A percentile compares a stretch with the other conserved stretches of the same genome.
Evolutionary conservation across 2,113 vertebrate genomes (phyloP).

Genomic region (Mastomys natalensis): DNA sequence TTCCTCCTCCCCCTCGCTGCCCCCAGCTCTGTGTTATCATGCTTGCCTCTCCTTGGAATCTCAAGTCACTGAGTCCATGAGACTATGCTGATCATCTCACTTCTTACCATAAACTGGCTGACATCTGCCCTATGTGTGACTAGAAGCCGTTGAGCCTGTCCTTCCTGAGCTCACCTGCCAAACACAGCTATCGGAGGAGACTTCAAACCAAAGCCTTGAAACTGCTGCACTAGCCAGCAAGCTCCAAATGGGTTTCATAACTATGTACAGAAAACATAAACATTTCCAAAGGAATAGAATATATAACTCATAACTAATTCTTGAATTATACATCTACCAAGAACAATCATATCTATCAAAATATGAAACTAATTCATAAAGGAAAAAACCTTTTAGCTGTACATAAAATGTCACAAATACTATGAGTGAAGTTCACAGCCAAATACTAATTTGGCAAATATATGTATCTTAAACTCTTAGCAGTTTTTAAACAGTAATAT

Average conservation of each 20-base stretch:
- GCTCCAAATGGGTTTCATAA: not conserved
- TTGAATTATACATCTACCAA: not conserved
- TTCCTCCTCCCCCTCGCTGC: too few relatives aligned
- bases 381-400: not conserved
- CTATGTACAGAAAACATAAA: not conserved
- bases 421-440: constrained; percentile 38
- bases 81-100: not conserved
- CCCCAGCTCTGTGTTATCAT: not conserved
- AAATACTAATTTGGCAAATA: constrained; percentile 28
- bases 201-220: constrained; percentile 9
- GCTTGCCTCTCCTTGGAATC: not conserved
- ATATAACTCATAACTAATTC: constrained; percentile 7
- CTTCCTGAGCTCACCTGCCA: not conserved
- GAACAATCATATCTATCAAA: not conserved
- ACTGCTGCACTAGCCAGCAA: not conserved
- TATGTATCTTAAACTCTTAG: not conserved
- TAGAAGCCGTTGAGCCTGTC: constrained; percentile 1
- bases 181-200: not conserved
- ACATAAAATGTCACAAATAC: not conserved
- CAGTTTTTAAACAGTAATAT: not conserved
- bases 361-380: constrained; percentile 40
- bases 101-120: not conserved
- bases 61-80: not conserved
- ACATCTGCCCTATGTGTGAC: not conserved
- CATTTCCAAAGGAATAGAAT: constrained; percentile 53